Conservation (phyloP, 2,797 vertebrate species). For the Podarcis lilfordi region DNA sequence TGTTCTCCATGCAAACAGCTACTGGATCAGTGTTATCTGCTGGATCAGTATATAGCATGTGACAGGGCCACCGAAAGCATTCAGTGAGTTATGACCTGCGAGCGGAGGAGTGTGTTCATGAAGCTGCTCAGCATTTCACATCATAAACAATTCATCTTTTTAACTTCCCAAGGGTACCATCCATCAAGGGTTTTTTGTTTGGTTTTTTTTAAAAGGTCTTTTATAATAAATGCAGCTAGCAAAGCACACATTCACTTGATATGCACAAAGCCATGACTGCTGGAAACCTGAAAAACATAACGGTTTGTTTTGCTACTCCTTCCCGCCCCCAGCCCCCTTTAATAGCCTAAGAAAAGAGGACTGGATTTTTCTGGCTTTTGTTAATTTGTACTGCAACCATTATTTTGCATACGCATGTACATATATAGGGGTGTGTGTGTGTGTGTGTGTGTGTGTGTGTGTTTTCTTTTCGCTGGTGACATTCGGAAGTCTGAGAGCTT, state of each 20-base stretch:
- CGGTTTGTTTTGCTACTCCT: not conserved
- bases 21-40: not conserved
- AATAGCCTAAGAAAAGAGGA: not conserved
- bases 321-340: not conserved
- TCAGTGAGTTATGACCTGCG: not conserved
- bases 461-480: conserved; percentile 44
- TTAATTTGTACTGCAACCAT: conserved; percentile 39
- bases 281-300: conserved; percentile 21
- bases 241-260: conserved; percentile 17
- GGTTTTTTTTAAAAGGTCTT: conserved; percentile 14
- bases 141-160: conserved; percentile 30
- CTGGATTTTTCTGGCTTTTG: conserved; percentile 28
- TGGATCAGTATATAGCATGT: conserved; percentile 5
- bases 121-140: not conserved
- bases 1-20: not conserved
- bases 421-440: conserved; percentile 52
- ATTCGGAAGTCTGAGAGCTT: conserved; percentile 50
- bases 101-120: conserved; percentile 14
- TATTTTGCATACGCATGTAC: conserved; percentile 22
- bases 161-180: conserved; percentile 39
- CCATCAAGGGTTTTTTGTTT: conserved; percentile 11
- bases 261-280: not conserved
- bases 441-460: conserved; percentile 24
- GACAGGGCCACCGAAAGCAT: not conserved
- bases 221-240: conserved; percentile 52